Evolutionary conservation across 2,888 invertebrate species (phyloP).

Genomic region (Brachycybe producta): DNA sequence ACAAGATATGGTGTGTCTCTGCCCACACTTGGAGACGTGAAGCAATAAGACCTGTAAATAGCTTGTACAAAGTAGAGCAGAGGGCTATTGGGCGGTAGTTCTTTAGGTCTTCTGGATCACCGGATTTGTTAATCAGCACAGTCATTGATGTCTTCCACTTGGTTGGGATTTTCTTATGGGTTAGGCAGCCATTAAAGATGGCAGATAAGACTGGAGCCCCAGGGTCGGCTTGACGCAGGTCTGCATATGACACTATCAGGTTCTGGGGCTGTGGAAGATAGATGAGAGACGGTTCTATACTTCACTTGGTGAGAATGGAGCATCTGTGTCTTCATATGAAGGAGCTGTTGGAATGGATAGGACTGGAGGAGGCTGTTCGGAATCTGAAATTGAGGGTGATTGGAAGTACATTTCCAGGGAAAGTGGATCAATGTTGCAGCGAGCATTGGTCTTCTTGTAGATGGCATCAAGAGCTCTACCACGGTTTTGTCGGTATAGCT

Average conservation of each 20-base stretch:
- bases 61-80: slow-evolving; percentile 21
- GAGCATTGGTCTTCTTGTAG: background rate
- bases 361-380: background rate
- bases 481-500: background rate
- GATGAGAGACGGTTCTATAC: background rate
- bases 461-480: background rate
- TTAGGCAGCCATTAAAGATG: background rate
- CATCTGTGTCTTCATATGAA: background rate
- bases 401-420: no score
- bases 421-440: no score
- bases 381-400: background rate
- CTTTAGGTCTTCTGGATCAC: slow-evolving; percentile 24
- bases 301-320: background rate
- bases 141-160: slow-evolving; percentile 23
- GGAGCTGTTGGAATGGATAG: background rate
- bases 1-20: slow-evolving; percentile 16
- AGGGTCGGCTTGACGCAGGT: background rate
- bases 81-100: slow-evolving; percentile 27
- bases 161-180: slow-evolving; percentile 16
- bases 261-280: background rate
- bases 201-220: background rate
- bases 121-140: slow-evolving; percentile 25
- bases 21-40: slow-evolving; percentile 24
- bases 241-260: background rate
- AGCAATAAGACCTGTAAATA: slow-evolving; percentile 21